These are phyloP conservation scores for Takifugu rubripes DNA, from an alignment of 2,797 vertebrate species.

Conservation along the genomic window DNA sequence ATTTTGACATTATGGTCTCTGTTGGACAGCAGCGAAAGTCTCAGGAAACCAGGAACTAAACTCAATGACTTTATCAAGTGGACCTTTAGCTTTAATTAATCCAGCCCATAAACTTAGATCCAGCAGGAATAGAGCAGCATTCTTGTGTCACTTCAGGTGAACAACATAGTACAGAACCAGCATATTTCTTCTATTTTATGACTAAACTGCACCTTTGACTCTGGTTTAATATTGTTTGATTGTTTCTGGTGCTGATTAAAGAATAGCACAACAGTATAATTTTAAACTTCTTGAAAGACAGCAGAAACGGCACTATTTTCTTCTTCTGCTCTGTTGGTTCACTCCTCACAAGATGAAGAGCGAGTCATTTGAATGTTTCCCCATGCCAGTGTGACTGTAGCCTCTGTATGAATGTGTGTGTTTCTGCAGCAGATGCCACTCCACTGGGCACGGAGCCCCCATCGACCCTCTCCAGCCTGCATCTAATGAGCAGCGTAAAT, in stretches of 20 bases:
- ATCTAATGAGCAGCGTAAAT: constrained; percentile 78
- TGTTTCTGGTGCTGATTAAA: too few species aligned
- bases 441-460: constrained; percentile 38
- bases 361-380: constrained; percentile 42
- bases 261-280: constrained; percentile 15
- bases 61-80: too few species aligned
- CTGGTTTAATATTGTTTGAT: too few species aligned
- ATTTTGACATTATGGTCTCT: background rate
- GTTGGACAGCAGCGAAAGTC: too few species aligned
- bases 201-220: too few species aligned
- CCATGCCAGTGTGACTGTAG: constrained; percentile 12
- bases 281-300: constrained; percentile 38
- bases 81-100: too few species aligned
- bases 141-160: too few species aligned
- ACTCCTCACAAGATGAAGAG: constrained; percentile 45
- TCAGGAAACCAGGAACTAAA: too few species aligned
- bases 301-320: constrained; percentile 45
- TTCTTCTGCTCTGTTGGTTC: constrained; percentile 68
- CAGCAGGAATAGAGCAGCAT: too few species aligned
- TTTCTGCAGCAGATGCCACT: constrained; percentile 67
- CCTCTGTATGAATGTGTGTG: constrained; percentile 11
- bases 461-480: constrained; percentile 66
- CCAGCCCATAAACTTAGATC: too few species aligned
- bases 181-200: too few species aligned
- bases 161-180: too few species aligned